Percentiles rank a stretch among this genome's conserved stretches.
Conservation (phyloP, 2,888 invertebrate genomes). For the Agonum fuliginosum region DNA sequence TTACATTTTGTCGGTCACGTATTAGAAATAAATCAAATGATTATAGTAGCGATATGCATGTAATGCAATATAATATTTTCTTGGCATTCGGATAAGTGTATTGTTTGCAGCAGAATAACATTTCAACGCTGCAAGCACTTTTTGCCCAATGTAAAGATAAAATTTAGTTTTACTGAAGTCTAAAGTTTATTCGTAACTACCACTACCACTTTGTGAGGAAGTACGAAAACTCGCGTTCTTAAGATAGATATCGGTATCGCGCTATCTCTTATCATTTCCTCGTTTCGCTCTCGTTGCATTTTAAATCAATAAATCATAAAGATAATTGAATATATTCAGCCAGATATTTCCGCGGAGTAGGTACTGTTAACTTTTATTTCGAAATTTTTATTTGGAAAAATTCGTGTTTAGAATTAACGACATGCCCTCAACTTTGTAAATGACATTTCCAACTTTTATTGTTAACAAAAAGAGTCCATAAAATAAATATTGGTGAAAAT, state of each 20-base stretch:
- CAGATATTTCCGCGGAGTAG: neutral
- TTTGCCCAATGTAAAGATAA: conserved; percentile 27
- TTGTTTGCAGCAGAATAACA: conserved; percentile 34
- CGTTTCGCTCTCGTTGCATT: conserved; percentile 19
- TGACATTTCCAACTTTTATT: conserved; percentile 50
- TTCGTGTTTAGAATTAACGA: conserved; percentile 28
- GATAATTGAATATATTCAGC: conserved; percentile 22
- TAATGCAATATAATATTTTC: conserved; percentile 44
- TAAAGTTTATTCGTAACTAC: neutral
- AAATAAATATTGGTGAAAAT: conserved; percentile 55
- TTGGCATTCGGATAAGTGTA: conserved; percentile 37
- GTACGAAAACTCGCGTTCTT: conserved; percentile 17
- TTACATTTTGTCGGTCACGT: conserved; percentile 39
- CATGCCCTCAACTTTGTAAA: conserved; percentile 20
- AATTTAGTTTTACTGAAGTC: conserved; percentile 20
- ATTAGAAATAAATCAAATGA: conserved; percentile 37
- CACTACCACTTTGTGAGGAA: neutral
- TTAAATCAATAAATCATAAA: conserved; percentile 43
- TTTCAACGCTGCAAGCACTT: conserved; percentile 40
- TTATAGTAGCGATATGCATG: conserved; percentile 32
- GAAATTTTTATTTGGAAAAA: conserved; percentile 34
- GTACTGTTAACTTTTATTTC: neutral
- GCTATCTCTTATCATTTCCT: neutral
- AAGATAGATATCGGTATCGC: conserved; percentile 26
- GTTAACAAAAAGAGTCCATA: conserved; percentile 43